These are phyloP conservation scores for Enteromius trimaculatus DNA, from an alignment of 2,797 vertebrate genomes.

Conservation along the genomic window DNA sequence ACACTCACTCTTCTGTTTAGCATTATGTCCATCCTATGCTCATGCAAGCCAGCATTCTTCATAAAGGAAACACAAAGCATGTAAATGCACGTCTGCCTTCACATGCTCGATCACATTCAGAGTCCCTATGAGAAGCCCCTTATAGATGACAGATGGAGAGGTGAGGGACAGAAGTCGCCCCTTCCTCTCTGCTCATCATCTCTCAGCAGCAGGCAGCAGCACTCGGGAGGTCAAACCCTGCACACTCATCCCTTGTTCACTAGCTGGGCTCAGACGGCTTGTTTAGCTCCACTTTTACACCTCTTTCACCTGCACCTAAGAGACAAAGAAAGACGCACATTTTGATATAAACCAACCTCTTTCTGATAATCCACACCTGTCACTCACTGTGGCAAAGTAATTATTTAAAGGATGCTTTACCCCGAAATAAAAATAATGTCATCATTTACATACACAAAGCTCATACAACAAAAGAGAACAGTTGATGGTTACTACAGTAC, in stretches of 20 bases:
- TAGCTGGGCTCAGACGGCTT: slow-evolving; percentile 45
- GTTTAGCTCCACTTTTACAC: slow-evolving; percentile 63
- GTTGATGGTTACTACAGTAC: background rate
- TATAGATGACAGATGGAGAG: slow-evolving; percentile 27
- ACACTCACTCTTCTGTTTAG: background rate
- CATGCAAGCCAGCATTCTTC: slow-evolving; percentile 9
- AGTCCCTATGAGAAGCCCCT: slow-evolving; percentile 19
- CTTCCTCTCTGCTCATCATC: slow-evolving; percentile 14
- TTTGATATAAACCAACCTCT: too few relatives aligned
- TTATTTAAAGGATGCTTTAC: background rate
- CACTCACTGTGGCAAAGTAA: background rate
- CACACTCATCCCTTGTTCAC: slow-evolving; percentile 1
- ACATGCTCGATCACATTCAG: slow-evolving; percentile 8
- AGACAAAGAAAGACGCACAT: background rate
- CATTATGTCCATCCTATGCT: background rate
- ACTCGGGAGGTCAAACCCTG: slow-evolving; percentile 1
- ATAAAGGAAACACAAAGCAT: slow-evolving; percentile 28
- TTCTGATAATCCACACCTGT: background rate
- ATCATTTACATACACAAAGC: background rate
- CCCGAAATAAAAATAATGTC: background rate
- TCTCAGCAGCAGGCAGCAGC: slow-evolving; percentile 19
- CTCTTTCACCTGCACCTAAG: slow-evolving; percentile 86
- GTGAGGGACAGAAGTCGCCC: background rate
- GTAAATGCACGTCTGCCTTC: background rate
- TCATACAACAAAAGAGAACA: background rate